Evolutionary conservation across 2,888 invertebrate genomes (phyloP), one percentile per base, ranked within the genome.

Genomic region (Athetis lepigone): DNA sequence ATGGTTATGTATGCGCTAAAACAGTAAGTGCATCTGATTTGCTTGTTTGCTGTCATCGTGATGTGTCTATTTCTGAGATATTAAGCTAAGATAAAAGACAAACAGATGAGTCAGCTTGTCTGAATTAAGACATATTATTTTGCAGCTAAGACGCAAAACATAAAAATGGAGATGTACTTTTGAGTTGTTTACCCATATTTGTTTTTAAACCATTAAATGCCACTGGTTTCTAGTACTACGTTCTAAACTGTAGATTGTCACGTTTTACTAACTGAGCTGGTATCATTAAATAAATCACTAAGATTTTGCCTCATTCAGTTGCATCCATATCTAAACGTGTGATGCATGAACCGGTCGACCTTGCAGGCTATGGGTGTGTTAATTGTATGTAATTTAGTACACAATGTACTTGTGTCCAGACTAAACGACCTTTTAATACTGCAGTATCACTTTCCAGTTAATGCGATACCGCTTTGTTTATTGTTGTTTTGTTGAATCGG

Each of bases 291-390:
- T 49, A 27, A 61, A 51, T 58, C 19, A 49, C 66, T 39, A 67
- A 68, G 57, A 45, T 60, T 55, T 49, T 75, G 66, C 54, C 59
- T 62, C 54, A 65, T 52, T 75, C 57, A 56, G 64, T 50, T 63
- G 66, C 69, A 62, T 63, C 52, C 52, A 63, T 67, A 75, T 56
- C 57, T 75, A 75, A 63, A 58, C 64, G 70, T 73, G 49, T 42
- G 77, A 70, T 82, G 82, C 69, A 83, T 69, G 70, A 63, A 85
- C 77, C 63, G 55, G 79, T 71, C 77, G 84, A 77, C 86, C 87
- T 86, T 86, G 86, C 51, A 52, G 40, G 64, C 73, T 75, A 78
- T 84, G 75, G 71, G 71, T 71, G 79, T 82, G 75, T 52, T 81
- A 79, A 83, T 85, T 80, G 77, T 66, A 72, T 70, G 71, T 74